phyloP scores from a whole-genome alignment of 35 echinoderm and acorn worm genomes.

The Heliocidaris erythrogramma region DNA sequence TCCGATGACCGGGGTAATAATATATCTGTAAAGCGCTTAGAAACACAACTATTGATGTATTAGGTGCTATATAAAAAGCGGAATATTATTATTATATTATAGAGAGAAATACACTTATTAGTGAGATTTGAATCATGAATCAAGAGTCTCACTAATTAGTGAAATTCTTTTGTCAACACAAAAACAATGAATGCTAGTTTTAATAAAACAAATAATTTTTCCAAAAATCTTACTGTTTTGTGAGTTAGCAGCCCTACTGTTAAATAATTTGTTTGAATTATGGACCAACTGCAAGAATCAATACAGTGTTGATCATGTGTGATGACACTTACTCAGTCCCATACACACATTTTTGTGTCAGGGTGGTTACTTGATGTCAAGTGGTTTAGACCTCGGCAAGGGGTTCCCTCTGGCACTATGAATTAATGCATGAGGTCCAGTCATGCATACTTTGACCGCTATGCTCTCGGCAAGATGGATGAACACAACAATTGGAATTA shows the following conservation, averaged over 20 bases:
- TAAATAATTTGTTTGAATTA: not conserved
- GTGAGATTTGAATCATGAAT: not conserved
- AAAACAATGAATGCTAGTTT: not conserved
- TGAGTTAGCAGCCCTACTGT: not conserved
- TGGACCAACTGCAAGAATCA: not conserved
- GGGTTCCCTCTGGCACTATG: not conserved
- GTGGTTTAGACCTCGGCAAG: not conserved
- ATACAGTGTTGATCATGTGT: not conserved
- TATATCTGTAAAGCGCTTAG: too few species aligned
- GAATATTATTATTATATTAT: too few species aligned
- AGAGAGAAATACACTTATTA: too few species aligned
- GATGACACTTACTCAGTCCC: not conserved
- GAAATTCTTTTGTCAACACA: not conserved
- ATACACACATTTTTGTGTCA: not conserved
- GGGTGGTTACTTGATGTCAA: not conserved
- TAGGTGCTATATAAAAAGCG: too few species aligned
- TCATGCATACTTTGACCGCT: not conserved
- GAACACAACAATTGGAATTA: not conserved
- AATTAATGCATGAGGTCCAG: constrained; percentile 10
- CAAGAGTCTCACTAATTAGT: not conserved
- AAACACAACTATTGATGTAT: too few species aligned
- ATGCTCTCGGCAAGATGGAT: not conserved
- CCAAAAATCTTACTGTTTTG: not conserved
- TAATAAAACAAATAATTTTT: not conserved
- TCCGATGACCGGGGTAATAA: too few species aligned